phyloP scores from a whole-genome alignment of 1,140 invertebrate species.

The Ladona fulva region DNA sequence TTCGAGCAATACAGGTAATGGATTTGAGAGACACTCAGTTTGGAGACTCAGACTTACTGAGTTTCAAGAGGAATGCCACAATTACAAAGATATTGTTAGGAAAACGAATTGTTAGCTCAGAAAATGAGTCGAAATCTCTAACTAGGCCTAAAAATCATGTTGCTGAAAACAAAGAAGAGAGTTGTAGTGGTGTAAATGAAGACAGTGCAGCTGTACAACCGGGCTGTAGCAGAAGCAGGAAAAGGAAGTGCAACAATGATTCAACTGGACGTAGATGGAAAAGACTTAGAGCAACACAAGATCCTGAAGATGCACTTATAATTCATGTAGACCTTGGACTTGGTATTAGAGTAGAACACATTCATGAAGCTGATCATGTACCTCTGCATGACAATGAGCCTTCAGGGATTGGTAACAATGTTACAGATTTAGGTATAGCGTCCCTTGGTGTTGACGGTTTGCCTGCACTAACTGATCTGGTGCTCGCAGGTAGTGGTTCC shows the following conservation, averaged over 20 bases:
- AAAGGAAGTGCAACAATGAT: background rate
- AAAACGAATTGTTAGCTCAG: background rate
- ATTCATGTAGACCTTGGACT: background rate
- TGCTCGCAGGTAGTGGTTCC: background rate
- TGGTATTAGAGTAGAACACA: background rate
- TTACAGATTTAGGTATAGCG: background rate
- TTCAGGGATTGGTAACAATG: background rate
- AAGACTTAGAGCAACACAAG: background rate
- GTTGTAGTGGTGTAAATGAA: background rate
- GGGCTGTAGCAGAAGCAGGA: background rate
- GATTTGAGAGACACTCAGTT: constrained; percentile 55
- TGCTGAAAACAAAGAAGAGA: background rate
- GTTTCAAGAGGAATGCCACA: constrained; percentile 49
- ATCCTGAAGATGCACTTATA: background rate
- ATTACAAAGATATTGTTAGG: constrained; percentile 32
- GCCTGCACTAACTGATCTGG: background rate
- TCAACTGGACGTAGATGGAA: background rate
- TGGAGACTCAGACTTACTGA: constrained; percentile 56
- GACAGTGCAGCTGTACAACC: background rate
- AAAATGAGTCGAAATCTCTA: background rate
- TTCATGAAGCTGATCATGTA: background rate
- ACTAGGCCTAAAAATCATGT: too few relatives aligned
- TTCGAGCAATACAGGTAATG: constrained; percentile 52
- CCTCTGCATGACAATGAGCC: background rate
- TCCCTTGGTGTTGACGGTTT: background rate